A percentile compares a stretch with the other conserved stretches of the same genome.
These are phyloP conservation scores for Macrophya annulata DNA, from an alignment of 2,888 invertebrate genomes.

Conservation along the genomic window DNA sequence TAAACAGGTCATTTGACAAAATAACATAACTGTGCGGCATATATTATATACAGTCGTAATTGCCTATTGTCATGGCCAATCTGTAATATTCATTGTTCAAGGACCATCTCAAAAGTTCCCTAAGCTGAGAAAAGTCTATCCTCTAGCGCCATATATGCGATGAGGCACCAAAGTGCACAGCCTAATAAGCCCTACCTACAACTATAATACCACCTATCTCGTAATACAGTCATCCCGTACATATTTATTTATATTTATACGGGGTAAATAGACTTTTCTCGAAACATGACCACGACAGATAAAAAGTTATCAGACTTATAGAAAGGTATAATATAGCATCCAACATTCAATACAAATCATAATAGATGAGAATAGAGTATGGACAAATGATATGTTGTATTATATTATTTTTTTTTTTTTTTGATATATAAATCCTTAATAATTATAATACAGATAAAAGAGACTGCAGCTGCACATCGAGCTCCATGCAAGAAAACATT, in stretches of 20 bases:
- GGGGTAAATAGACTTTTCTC: constrained; percentile 70
- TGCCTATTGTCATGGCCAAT: constrained; percentile 70
- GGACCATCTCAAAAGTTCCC: constrained; percentile 82
- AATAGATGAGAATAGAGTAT: constrained; percentile 60
- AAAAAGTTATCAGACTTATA: constrained; percentile 60
- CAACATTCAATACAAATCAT: constrained; percentile 76
- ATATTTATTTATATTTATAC: constrained; percentile 36
- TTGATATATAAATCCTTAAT: constrained; percentile 62
- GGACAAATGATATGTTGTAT: constrained; percentile 59
- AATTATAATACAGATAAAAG: constrained; percentile 73
- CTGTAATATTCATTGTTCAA: constrained; percentile 76
- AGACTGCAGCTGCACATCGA: constrained; percentile 79
- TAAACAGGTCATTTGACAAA: constrained; percentile 44
- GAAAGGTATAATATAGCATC: constrained; percentile 69
- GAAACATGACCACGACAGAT: constrained; percentile 71
- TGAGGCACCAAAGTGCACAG: constrained; percentile 38
- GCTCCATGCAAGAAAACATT: constrained; percentile 79
- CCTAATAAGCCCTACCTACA: constrained; percentile 53
- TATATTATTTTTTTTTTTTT: constrained; percentile 47
- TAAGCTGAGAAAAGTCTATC: constrained; percentile 76
- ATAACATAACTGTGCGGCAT: constrained; percentile 47
- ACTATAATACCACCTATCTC: constrained; percentile 50
- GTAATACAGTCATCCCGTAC: constrained; percentile 41
- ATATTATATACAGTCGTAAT: constrained; percentile 47
- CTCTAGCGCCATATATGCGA: constrained; percentile 53